phyloP scores from a whole-genome alignment of 2,113 vertebrate species.

The Zosterops hypoxanthus region DNA sequence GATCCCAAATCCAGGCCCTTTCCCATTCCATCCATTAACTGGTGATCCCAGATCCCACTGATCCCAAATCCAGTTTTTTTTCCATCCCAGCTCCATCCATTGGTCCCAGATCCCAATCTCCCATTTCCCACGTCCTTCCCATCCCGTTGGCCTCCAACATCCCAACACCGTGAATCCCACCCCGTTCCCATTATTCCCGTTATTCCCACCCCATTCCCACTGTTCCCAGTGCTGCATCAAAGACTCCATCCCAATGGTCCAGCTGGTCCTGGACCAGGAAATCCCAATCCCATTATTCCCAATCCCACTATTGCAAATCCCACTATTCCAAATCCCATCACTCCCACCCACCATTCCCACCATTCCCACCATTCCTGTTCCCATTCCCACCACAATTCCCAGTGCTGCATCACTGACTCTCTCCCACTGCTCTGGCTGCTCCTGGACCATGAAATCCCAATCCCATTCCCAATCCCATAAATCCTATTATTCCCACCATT shows the following conservation, averaged over 20 bases:
- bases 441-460: no score
- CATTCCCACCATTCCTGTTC: no score
- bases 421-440: no score
- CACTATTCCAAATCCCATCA: no score
- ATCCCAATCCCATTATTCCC: background rate
- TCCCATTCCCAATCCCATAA: no score
- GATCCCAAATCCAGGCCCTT: background rate
- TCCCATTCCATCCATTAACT: no score
- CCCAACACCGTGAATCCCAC: background rate
- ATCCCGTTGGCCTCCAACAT: rapidly evolving
- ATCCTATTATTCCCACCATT: no score
- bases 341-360: no score
- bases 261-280: conserved; percentile 72
- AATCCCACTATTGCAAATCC: background rate
- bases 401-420: no score
- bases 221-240: background rate
- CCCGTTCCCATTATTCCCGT: background rate
- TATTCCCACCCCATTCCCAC: background rate
- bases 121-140: background rate
- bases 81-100: background rate
- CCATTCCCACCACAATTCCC: no score
- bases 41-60: no score
- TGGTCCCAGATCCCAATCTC: background rate
- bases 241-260: background rate
- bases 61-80: background rate